Base-by-base conservation (phyloP, 2,888 invertebrate genomes). In the Apeira syringaria region DNA sequence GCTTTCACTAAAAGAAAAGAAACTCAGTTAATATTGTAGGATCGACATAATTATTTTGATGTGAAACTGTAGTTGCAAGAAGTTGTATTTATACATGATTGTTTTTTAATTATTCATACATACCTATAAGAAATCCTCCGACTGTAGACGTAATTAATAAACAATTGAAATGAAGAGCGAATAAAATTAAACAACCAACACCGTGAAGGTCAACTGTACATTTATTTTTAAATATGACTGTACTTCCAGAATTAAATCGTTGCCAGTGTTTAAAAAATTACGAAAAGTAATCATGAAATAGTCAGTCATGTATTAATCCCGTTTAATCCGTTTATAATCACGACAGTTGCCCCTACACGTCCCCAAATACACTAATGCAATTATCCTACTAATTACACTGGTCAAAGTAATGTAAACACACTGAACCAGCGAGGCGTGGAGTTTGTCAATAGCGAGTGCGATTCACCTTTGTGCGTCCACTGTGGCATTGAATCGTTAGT, bases 181-280 rank as follows among this genome's bases (percentile, higher is more conserved):
- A 37, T 37, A 28, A 33, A 44, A 33, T 44, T 22, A 18, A 44
- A 37, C 43, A 37, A 37, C 37, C 37, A 29, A 42, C 2, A 13
- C 36, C 25, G 27, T 22, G 37, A 37, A 37, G 37, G 43, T 33
- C 37, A 31, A 11, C 24, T 5, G 33, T 41, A 10, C 25, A 24
- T 10, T 22, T 32, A 13, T 26, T 17, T 13, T 20, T 32, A 32
- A 20, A 2, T 7, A 5, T 13, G 9, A 29, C 11, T 26, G n/a
- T n/a, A 11, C 17, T n/a, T 29, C 24, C 34, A 29, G 15, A 34
- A 25, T 24, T 34, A 10, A 11, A 34, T 8, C 8, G 6, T 37
- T 37, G 26, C 11, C 24, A 2, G 15, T 20, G n/a, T n/a, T n/a
- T n/a, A n/a, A n/a, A n/a, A n/a, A n/a, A n/a, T n/a, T n/a, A n/a